Evolutionary conservation across 2,888 invertebrate species (phyloP), one percentile per base, ranked within the genome.

Genomic region (Seladonia tumulorum): DNA sequence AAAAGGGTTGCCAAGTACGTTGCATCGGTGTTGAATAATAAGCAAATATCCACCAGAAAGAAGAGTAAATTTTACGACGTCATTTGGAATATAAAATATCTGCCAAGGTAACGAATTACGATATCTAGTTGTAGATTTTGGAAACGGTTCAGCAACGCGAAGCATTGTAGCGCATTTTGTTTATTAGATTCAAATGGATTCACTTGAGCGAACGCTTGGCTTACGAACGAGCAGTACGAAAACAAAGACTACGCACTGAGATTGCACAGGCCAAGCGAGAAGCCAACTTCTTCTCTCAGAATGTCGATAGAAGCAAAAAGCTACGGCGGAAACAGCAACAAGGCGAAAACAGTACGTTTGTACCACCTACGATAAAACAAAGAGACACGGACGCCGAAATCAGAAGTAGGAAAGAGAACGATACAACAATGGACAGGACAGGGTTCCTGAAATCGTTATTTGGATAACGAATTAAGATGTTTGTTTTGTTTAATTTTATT

Each of bases 81-180:
- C 94, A 96, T 99, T 66, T 99, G 99, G 99, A 99, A 98, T 93
- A 97, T 99, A 88, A 99, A 99, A 95, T 99, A 99, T 95, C 96
- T 99, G 88, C 97, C 98, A 5, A 97, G 96, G 96, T 96, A 94
- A 91, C 90, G 45, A 29, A 81, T 81, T 3, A 45, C 25, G 53
- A 45, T 35, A 35, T 25, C 2, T 7, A 49, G 42, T 35, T 71
- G 53, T 77, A 35, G 3, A 53, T 57, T 10, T 66, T 63, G 4
- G 35, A 39, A 10, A 68, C 10, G 22, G 5, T 70, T 70, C 5
- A 7, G 5, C 42, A 5, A n/a, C 16, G 4, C 1, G 0, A 12
- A 57, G 12, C 12, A 22, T 68, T 29, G 22, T n/a, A 73, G 29
- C 29, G 5, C 25, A 14, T 29, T 16, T 22, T 72, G 14, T 53